Evolutionary conservation across 2,888 invertebrate genomes (phyloP), one percentile per base, ranked within the genome.

Genomic region (Iselma pallidipennis): DNA sequence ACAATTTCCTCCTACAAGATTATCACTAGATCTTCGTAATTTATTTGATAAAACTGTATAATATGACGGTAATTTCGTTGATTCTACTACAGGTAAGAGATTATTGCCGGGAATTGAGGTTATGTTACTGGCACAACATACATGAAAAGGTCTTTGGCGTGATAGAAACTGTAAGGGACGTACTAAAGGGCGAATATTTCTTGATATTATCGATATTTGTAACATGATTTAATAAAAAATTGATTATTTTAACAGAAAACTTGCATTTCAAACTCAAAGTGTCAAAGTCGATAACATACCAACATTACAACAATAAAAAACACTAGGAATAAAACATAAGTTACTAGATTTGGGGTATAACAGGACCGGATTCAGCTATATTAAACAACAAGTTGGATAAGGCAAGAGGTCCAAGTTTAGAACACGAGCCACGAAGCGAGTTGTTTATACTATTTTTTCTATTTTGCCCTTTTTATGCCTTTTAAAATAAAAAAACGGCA

Each of bases 81-180:
- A 28, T 56, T 45, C 25, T 42, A 29, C 7, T 21, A 1, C 23
- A 21, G 49, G 19, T 5, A 21, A 23, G n/a, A 21, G 23, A 53
- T 12, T 21, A 1, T 14, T 7, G n/a, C 26, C 12, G 19, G 26
- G 2, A 42, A 26, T 37, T 58, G 58, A 52, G 58, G 52, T 58
- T 58, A 58, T 25, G 52, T 58, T 50, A 23, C 21, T 33, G 5
- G 55, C 7, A 21, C 45, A 21, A 42, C 61, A 49, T 12, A 45
- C 26, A n/a, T 45, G 33, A 25, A 29, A 21, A 48, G 31, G 52
- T 14, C 42, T 48, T 31, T 14, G 31, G 6, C 33, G 29, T 33
- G 12, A 21, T 4, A 33, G 12, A 12, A 19, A 1, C 5, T 19
- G 21, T 12, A 10, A 6, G 1, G 45, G 2, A 4, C 42, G 42